phyloP scores from a whole-genome alignment of 2,113 vertebrate genomes.

The Panthera uncia region DNA sequence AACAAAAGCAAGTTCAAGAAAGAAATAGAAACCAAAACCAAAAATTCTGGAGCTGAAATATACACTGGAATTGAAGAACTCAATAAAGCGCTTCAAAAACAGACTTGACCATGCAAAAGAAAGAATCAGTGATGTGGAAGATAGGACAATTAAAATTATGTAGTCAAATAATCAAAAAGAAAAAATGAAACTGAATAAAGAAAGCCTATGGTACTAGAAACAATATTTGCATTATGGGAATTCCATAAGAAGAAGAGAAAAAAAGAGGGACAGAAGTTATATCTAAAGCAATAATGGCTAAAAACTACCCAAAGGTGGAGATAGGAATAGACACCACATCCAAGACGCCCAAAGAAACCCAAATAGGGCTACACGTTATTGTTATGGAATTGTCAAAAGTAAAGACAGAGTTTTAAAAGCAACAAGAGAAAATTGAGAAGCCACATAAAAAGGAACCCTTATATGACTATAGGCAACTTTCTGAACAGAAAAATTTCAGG shows the following conservation, averaged over 20 bases:
- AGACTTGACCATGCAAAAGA: background rate
- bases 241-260: background rate
- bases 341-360: background rate
- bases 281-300: background rate
- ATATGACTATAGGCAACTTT: background rate
- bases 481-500: background rate
- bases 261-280: background rate
- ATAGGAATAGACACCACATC: background rate
- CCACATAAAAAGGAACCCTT: background rate
- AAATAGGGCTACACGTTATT: background rate
- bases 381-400: background rate
- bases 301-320: background rate
- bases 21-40: background rate
- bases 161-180: background rate
- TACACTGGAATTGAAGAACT: background rate
- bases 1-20: background rate
- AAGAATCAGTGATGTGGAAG: background rate
- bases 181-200: background rate
- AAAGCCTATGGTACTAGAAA: background rate
- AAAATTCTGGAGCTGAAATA: background rate
- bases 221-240: too few species aligned
- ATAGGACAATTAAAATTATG: background rate
- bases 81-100: background rate
- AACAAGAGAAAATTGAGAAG: background rate
- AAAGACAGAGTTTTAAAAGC: background rate